These are phyloP conservation scores for Bombyx huttoni DNA, from an alignment of 2,888 invertebrate species.

Conservation along the genomic window DNA sequence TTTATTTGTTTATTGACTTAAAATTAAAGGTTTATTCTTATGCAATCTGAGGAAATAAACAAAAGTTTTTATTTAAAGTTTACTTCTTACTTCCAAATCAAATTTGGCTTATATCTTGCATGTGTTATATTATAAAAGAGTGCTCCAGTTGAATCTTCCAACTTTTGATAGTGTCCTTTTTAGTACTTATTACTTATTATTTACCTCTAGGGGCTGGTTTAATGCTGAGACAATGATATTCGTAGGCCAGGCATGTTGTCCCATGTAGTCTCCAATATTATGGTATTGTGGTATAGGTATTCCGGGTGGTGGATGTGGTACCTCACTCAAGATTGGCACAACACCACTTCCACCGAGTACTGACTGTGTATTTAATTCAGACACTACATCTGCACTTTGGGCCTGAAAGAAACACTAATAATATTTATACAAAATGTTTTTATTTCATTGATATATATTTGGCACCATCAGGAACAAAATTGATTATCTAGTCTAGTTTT, in stretches of 20 bases:
- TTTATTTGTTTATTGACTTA: no score
- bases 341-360: constrained; percentile 40
- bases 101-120: no score
- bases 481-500: neutral
- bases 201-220: constrained; percentile 65
- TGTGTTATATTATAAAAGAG: no score
- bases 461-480: neutral
- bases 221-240: constrained; percentile 58
- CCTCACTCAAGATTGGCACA: constrained; percentile 47
- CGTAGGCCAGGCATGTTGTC: constrained; percentile 57
- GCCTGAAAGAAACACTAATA: constrained; percentile 28
- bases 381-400: constrained; percentile 41
- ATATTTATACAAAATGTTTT: neutral
- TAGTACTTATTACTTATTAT: neutral
- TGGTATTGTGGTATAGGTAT: constrained; percentile 56
- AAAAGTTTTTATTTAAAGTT: no score
- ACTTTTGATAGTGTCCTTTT: no score
- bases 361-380: constrained; percentile 51
- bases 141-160: no score
- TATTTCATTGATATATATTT: neutral
- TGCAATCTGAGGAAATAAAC: no score
- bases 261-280: constrained; percentile 57
- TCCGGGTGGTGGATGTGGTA: constrained; percentile 59
- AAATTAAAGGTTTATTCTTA: no score
- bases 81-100: no score